Base-by-base conservation (phyloP, 2,888 invertebrate genomes). In the Napeogenes sylphis region DNA sequence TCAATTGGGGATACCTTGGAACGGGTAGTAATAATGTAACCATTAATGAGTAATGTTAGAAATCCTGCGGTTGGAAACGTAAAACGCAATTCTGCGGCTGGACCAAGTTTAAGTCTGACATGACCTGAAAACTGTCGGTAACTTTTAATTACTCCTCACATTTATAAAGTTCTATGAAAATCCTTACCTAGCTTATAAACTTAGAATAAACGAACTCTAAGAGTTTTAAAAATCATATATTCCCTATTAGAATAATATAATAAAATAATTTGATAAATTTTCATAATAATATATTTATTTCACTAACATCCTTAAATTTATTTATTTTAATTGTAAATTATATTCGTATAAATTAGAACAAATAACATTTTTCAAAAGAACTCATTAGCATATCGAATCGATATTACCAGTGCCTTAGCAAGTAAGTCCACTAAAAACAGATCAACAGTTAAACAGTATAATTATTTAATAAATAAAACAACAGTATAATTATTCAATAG, bases 111-210 rank as follows among this genome's bases (percentile, higher is more conserved):
- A 14, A 47, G 14, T 6, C 47, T n/a, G 14, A 47, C 21, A 47
- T 14, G 47, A 47, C 47, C 47, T 47, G 14, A 47, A 47, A 47
- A 47, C 47, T 13, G 14, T 47, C 47, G 47, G n/a, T n/a, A 47
- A 13, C n/a, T 47, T 47, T 47, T 47, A 47, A 47, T 47, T 47
- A 14, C 47, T 47, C 47, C 47, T 47, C 21, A 47, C n/a, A 47
- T 47, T 47, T 47, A 47, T 6, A 6, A 47, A 47, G n/a, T 45
- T 47, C 3, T 6, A 8, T 47, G 14, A 13, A 47, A 47, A 47
- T 47, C n/a, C 13, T 47, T 13, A 47, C 47, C 47, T 47, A 14
- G 14, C 47, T 47, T 47, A 45, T 45, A 45, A 47, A 47, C 6
- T 47, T 47, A 4, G 6, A n/a, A n/a, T 21, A n/a, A n/a, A n/a